Percentiles rank a stretch among this genome's conserved stretches.
These are phyloP conservation scores for Timandra comae DNA, from an alignment of 2,888 invertebrate species.

Conservation along the genomic window DNA sequence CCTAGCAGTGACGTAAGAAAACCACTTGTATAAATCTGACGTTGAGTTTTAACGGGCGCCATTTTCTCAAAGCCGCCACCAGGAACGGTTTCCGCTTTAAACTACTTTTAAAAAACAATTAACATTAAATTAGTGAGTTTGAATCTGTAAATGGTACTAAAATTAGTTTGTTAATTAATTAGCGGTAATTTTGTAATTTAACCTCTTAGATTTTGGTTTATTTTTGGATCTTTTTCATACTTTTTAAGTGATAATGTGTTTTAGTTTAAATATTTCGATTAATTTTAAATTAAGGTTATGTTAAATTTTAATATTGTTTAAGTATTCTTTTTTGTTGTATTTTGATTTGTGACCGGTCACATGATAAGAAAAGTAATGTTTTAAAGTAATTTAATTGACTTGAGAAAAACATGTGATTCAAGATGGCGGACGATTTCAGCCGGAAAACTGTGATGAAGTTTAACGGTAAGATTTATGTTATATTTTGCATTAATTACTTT, in stretches of 20 bases:
- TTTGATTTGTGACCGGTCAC: conserved; percentile 61
- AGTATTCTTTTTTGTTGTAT: conserved; percentile 37
- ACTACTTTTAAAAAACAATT: conserved; percentile 37
- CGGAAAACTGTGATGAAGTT: conserved; percentile 35
- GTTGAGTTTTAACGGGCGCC: conserved; percentile 42
- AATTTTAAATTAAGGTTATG: conserved; percentile 10
- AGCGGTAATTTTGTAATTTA: conserved; percentile 10
- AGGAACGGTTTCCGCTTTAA: conserved; percentile 30
- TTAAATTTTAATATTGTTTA: conserved; percentile 29
- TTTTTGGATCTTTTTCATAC: too few relatives aligned
- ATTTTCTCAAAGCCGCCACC: conserved; percentile 50
- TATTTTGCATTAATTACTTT: too few relatives aligned
- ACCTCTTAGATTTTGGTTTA: too few relatives aligned
- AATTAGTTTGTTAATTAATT: conserved; percentile 22
- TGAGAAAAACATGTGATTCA: conserved; percentile 60
- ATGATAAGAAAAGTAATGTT: conserved; percentile 44
- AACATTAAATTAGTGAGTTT: conserved; percentile 33
- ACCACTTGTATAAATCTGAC: conserved; percentile 63
- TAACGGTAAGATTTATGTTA: conserved; percentile 59
- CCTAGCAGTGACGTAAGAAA: conserved; percentile 68
- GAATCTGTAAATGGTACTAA: conserved; percentile 17
- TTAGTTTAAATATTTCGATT: not conserved
- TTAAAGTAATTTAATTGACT: conserved; percentile 42
- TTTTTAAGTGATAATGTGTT: not conserved
- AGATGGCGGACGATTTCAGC: conserved; percentile 60